Evolutionary conservation across 2,797 vertebrate genomes (phyloP).

Genomic region (Aulostomus chinensis): DNA sequence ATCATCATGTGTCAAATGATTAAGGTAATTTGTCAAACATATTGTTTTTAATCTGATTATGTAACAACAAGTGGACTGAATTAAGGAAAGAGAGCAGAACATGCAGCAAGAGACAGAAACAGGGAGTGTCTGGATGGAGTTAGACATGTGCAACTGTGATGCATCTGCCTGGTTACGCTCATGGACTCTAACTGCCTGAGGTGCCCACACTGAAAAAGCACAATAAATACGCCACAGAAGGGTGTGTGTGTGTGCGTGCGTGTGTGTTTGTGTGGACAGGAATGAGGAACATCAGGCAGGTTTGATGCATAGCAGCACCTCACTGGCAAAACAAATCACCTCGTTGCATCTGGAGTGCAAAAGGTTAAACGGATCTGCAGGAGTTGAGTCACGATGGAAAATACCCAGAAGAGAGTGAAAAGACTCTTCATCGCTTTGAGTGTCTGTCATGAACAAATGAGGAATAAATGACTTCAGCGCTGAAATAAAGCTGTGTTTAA

Average conservation of each 20-base stretch:
- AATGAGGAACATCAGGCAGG: slow-evolving; percentile 45
- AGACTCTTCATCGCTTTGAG: slow-evolving; percentile 23
- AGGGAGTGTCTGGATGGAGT: slow-evolving; percentile 74
- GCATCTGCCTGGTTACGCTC: slow-evolving; percentile 81
- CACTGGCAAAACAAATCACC: slow-evolving; percentile 49
- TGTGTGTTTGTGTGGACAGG: slow-evolving; percentile 11
- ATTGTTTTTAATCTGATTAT: too few relatives aligned
- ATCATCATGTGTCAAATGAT: too few relatives aligned
- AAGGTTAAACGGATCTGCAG: slow-evolving; percentile 55
- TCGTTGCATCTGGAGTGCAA: slow-evolving; percentile 36
- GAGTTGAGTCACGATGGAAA: slow-evolving; percentile 42
- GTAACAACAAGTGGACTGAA: background rate
- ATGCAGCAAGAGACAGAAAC: slow-evolving; percentile 52
- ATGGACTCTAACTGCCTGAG: slow-evolving; percentile 56
- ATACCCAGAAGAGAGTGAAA: slow-evolving; percentile 27
- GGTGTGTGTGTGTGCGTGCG: slow-evolving; percentile 21
- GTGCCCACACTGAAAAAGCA: slow-evolving; percentile 66
- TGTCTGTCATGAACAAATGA: slow-evolving; percentile 42
- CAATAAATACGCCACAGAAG: slow-evolving; percentile 60
- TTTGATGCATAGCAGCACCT: slow-evolving; percentile 49
- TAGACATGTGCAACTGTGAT: slow-evolving; percentile 77
- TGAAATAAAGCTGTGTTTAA: slow-evolving; percentile 39
- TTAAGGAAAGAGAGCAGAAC: slow-evolving; percentile 40
- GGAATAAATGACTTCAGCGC: slow-evolving; percentile 38
- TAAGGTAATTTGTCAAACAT: too few relatives aligned